Conservation (phyloP, 2,113 vertebrate species). For the Holacanthus passer region DNA sequence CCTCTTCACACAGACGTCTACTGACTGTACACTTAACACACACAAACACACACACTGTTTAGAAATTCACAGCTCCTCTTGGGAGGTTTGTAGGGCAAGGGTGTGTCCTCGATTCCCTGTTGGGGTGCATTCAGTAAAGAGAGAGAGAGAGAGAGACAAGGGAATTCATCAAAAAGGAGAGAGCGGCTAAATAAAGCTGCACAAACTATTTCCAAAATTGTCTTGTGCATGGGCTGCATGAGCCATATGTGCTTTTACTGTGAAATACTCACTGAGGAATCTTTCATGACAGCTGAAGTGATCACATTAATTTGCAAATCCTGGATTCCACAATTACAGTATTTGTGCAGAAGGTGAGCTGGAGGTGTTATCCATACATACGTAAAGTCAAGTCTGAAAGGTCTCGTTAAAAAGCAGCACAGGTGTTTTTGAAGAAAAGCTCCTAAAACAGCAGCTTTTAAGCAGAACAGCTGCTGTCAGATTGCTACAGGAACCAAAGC, state of each 20-base stretch:
- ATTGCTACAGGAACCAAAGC: neutral
- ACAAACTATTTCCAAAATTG: neutral
- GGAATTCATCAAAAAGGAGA: slow-evolving; percentile 1
- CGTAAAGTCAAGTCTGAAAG: neutral
- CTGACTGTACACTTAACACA: neutral
- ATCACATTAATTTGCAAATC: neutral
- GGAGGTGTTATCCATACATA: neutral
- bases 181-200: slow-evolving; percentile 4
- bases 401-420: neutral
- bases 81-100: slow-evolving; percentile 49
- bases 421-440: neutral
- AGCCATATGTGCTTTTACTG: neutral
- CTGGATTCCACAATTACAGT: neutral
- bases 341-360: neutral
- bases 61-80: slow-evolving; percentile 33
- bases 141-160: neutral
- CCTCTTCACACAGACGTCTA: slow-evolving; percentile 15
- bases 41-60: neutral
- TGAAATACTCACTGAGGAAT: neutral
- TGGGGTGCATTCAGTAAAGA: neutral
- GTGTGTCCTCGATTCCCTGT: slow-evolving; percentile 39
- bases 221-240: neutral
- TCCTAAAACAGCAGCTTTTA: slow-evolving; percentile 17
- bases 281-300: too few species aligned
- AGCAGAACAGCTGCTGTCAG: slow-evolving; percentile 18